Base-by-base conservation (phyloP, 1,140 invertebrate species). In the Ladona fulva region DNA sequence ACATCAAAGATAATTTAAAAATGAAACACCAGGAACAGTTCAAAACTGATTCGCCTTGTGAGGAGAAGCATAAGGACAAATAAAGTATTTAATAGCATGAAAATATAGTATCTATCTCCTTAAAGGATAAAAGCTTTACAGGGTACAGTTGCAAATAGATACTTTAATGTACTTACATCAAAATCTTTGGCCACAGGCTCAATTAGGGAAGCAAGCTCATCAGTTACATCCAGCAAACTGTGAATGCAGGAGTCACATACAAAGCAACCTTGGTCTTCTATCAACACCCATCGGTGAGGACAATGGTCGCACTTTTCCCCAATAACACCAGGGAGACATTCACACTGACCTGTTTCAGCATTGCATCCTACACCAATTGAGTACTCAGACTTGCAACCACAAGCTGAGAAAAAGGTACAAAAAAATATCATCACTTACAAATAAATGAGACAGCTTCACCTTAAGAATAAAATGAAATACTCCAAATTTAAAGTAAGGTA, bases 251-350 rank as follows among this genome's bases (percentile, higher is more conserved):
- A 92, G 85, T 95, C 95, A 85, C 97, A 99, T 80, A 92, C 90
- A 82, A 90, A 88, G 82, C 93, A 94, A 0, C 93, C 93, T 77
- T 89, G 84, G 24, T 90, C 88, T 11, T 92, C 86, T 10, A 94
- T 90, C 79, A 93, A 86, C 0, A 92, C 90, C 90, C 92, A 96
- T 81, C 96, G 89, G 81, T 93, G 88, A 0, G 96, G 95, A 85
- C 98, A 99, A 7, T 92, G 90, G 81, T 99, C 96, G 85, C 98
- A 99, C 82, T 95, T 96, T 81, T 95, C 92, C 0, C 98, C 98
- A 66, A 97, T 91, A 0, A 99, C 97, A 19, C 97, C 97, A 0
- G 94, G 95, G 25, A 99, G 85, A 86, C 98, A 99, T 77, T 94
- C 90, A 84, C 98, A 99, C 80, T 97, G 94, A 0, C 98, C 98